A percentile compares a stretch with the other conserved stretches of the same genome.
Evolutionary conservation across 2,888 invertebrate genomes (phyloP).

Genomic region (Nowickia ferox): DNA sequence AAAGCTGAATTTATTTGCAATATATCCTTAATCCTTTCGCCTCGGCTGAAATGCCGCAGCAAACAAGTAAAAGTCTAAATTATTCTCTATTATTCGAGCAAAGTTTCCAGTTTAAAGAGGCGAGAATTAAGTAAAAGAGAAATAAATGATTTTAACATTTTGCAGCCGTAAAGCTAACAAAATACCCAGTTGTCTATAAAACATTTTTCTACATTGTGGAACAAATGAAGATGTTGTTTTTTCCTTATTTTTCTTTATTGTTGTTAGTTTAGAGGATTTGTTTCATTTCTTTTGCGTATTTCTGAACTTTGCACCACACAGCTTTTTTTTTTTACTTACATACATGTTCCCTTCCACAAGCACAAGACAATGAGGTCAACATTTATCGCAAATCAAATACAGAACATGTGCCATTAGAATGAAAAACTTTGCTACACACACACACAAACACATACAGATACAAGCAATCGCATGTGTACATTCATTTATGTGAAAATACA

Average conservation of each 20-base stretch:
- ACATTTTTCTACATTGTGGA: constrained; percentile 22
- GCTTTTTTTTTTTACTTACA: neutral
- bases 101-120: constrained; percentile 27
- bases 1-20: constrained; percentile 52
- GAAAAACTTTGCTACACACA: neutral
- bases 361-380: constrained; percentile 70
- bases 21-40: constrained; percentile 56
- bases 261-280: neutral
- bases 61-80: constrained; percentile 19
- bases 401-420: constrained; percentile 66
- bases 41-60: constrained; percentile 45
- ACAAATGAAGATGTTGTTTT: constrained; percentile 1
- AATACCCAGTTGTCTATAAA: constrained; percentile 29
- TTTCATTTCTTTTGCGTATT: neutral
- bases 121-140: neutral
- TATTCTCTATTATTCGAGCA: constrained; percentile 16
- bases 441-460: constrained; percentile 11
- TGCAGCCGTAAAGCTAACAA: constrained; percentile 40
- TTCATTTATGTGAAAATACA: neutral
- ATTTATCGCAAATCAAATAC: constrained; percentile 71
- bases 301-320: constrained; percentile 12
- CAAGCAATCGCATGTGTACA: neutral
- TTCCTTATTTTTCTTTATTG: neutral
- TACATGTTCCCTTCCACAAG: constrained; percentile 6
- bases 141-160: constrained; percentile 15